These are phyloP conservation scores for Trialeurodes vaporariorum DNA, from an alignment of 1,140 invertebrate species.

Conservation along the genomic window DNA sequence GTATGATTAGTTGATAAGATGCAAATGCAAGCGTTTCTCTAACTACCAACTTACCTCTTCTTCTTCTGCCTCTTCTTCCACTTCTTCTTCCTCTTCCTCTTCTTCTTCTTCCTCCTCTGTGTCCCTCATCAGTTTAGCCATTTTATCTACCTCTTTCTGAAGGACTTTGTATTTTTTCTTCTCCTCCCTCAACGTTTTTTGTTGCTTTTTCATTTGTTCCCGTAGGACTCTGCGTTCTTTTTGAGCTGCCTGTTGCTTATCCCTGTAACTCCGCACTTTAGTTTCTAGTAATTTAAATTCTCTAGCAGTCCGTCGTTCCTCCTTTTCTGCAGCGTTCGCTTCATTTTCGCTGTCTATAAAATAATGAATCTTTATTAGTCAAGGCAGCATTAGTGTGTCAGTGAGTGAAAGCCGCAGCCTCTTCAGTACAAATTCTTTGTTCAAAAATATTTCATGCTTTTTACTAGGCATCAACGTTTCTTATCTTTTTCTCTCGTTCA, in stretches of 20 bases:
- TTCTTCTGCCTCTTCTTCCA: conserved; percentile 47
- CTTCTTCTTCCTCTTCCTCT: conserved; percentile 40
- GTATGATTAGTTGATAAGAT: conserved; percentile 2
- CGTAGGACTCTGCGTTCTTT: conserved; percentile 65
- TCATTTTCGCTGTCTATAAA: conserved; percentile 49
- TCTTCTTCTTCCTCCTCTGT: conserved; percentile 54
- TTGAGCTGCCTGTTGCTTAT: conserved; percentile 61
- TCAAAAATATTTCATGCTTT: too few species aligned
- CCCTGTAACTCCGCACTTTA: conserved; percentile 63
- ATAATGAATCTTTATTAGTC: conserved; percentile 2
- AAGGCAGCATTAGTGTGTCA: not conserved
- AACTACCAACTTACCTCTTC: conserved; percentile 46
- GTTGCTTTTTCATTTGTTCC: conserved; percentile 65
- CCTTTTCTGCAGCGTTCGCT: conserved; percentile 54
- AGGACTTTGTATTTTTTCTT: conserved; percentile 38
- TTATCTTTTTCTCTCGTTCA: too few species aligned
- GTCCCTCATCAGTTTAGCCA: conserved; percentile 71
- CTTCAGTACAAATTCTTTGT: too few species aligned
- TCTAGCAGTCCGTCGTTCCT: conserved; percentile 47
- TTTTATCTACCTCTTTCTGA: conserved; percentile 78
- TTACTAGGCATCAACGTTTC: too few species aligned
- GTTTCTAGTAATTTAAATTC: conserved; percentile 61
- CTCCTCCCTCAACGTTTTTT: conserved; percentile 48
- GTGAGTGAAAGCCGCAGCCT: too few species aligned
- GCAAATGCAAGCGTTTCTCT: too few species aligned